Conservation (phyloP, 2,113 vertebrate species). For the Pluvianellus socialis region DNA sequence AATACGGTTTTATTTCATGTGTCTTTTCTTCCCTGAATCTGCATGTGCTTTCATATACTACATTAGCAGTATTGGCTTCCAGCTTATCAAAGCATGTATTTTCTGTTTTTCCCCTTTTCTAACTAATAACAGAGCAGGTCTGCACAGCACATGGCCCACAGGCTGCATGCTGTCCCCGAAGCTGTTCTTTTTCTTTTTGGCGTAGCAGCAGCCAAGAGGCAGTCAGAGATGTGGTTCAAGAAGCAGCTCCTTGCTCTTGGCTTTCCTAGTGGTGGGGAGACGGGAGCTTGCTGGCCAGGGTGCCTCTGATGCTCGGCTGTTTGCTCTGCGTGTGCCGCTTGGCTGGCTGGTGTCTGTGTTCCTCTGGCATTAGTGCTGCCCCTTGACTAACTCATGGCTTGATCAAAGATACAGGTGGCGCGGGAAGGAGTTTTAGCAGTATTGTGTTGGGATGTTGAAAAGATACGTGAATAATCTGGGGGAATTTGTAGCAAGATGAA, state of each 20-base stretch:
- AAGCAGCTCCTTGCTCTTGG: background rate
- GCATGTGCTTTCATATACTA: background rate
- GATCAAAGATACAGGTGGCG: background rate
- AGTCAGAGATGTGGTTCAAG: constrained; percentile 13
- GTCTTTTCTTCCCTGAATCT: background rate
- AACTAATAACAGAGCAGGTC: background rate
- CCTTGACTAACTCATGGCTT: background rate
- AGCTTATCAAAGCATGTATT: background rate
- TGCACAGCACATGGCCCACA: background rate
- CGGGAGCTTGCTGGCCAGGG: background rate
- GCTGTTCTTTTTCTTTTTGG: background rate
- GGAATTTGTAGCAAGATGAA: background rate
- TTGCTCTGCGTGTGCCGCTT: background rate
- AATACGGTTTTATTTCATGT: background rate
- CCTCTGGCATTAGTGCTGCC: background rate
- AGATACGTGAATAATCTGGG: background rate
- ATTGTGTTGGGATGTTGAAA: background rate
- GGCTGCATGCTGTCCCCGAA: background rate
- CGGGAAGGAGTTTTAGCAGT: background rate
- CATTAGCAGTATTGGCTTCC: background rate
- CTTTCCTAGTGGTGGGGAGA: background rate
- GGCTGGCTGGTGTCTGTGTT: background rate
- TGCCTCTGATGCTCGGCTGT: background rate
- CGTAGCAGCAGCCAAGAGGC: background rate
- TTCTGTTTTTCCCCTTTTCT: background rate